Conservation (phyloP, 2,797 vertebrate species). For the Jordanella pulchra region DNA sequence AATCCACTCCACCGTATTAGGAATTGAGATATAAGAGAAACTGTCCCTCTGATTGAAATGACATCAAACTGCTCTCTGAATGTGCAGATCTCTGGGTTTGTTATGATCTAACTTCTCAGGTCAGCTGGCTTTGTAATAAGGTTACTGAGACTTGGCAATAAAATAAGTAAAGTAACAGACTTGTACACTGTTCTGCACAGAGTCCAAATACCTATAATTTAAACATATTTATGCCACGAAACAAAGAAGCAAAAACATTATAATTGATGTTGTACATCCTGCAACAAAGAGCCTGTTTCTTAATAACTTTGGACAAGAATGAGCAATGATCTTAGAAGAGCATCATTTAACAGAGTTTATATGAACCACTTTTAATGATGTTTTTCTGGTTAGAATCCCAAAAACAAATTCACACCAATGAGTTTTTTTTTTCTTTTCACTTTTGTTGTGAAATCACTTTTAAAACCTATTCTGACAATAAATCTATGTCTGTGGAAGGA, state of each 20-base stretch:
- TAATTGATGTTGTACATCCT: background rate
- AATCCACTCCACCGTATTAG: background rate
- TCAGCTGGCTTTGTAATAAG: background rate
- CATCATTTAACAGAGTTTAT: background rate
- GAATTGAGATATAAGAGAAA: background rate
- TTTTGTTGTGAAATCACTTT: too few relatives aligned
- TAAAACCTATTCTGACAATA: too few relatives aligned
- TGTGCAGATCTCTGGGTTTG: background rate
- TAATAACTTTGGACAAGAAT: background rate
- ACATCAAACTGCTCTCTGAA: background rate
- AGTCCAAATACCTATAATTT: too few relatives aligned
- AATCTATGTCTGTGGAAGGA: too few relatives aligned
- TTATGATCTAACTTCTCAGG: background rate
- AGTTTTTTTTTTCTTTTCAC: too few relatives aligned
- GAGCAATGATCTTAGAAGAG: background rate
- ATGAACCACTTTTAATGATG: background rate
- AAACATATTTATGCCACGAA: too few relatives aligned
- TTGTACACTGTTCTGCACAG: background rate
- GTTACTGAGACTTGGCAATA: background rate
- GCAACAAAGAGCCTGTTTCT: background rate
- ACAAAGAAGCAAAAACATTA: too few relatives aligned
- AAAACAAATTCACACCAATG: background rate
- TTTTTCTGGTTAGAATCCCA: background rate
- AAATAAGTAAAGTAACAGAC: background rate
- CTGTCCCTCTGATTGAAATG: background rate